Evolutionary conservation across 2,888 invertebrate genomes (phyloP).

Genomic region (Leptothorax acervorum): DNA sequence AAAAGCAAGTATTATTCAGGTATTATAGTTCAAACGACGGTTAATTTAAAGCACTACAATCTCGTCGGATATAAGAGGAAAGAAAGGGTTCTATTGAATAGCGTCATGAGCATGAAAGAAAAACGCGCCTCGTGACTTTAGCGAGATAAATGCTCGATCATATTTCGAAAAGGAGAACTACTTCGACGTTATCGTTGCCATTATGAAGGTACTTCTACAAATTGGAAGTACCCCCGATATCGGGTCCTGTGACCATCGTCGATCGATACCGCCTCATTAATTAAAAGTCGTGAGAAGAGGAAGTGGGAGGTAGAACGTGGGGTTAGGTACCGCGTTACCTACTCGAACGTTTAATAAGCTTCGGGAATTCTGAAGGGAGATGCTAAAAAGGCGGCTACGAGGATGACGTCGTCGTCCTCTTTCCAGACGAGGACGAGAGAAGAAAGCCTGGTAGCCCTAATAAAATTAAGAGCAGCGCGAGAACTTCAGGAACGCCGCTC

Average conservation of each 20-base stretch:
- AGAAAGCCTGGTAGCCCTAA: conserved; percentile 31
- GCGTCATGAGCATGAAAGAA: not conserved
- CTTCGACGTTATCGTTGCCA: conserved; percentile 38
- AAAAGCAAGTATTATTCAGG: not conserved
- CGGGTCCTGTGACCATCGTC: conserved; percentile 23
- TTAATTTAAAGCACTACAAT: not conserved
- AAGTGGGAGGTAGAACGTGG: not conserved
- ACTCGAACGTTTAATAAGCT: conserved; percentile 61
- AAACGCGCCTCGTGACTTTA: conserved; percentile 23
- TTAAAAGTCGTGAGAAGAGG: conserved; percentile 52
- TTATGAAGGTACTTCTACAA: conserved; percentile 52
- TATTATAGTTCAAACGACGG: not conserved
- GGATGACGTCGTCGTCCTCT: conserved; percentile 36
- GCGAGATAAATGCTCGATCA: conserved; percentile 33
- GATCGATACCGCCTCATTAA: conserved; percentile 59
- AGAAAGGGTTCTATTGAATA: not conserved
- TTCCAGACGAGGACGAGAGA: not conserved
- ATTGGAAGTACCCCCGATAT: conserved; percentile 49
- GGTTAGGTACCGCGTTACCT: conserved; percentile 43
- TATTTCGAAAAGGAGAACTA: conserved; percentile 39
- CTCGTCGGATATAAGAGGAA: not conserved
- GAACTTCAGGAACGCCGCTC: not conserved
- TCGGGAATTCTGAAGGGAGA: conserved; percentile 46
- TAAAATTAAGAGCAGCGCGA: conserved; percentile 45
- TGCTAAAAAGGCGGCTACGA: conserved; percentile 47